These are phyloP conservation scores for Tyria jacobaeae DNA, from an alignment of 2,888 invertebrate genomes.

Conservation along the genomic window DNA sequence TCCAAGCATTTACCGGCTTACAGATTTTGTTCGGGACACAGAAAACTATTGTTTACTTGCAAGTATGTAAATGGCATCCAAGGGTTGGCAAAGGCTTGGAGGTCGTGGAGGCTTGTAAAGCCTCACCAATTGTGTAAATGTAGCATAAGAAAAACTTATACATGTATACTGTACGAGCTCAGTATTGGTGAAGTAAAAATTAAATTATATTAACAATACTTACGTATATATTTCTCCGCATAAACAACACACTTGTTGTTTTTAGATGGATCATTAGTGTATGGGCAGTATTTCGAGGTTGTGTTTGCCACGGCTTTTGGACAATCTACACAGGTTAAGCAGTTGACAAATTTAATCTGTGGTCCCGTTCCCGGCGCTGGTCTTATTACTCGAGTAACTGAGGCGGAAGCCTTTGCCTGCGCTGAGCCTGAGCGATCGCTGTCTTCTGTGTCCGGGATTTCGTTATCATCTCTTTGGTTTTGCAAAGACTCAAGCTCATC, in stretches of 20 bases:
- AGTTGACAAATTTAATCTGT: conserved; percentile 43
- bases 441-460: conserved; percentile 25
- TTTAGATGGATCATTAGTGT: conserved; percentile 51
- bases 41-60: too few species aligned
- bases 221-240: conserved; percentile 66
- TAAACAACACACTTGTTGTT: conserved; percentile 67
- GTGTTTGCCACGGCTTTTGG: conserved; percentile 52
- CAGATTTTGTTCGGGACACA: too few species aligned
- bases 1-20: too few species aligned
- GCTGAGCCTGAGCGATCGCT: conserved; percentile 26
- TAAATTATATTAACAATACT: conserved; percentile 47
- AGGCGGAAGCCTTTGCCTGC: conserved; percentile 30
- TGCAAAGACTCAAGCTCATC: conserved; percentile 30
- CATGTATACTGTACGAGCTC: too few species aligned
- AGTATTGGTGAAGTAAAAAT: too few species aligned
- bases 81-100: too few species aligned
- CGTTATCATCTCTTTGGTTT: conserved; percentile 26
- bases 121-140: too few species aligned
- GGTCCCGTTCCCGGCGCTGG: conserved; percentile 3
- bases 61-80: too few species aligned
- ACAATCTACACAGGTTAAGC: conserved; percentile 70
- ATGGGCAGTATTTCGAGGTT: conserved; percentile 61
- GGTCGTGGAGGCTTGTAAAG: too few species aligned
- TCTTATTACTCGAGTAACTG: conserved; percentile 7
- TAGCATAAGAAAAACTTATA: too few species aligned